Evolutionary conservation across 1,140 invertebrate genomes (phyloP), one percentile per base, ranked within the genome.

Genomic region (Carposina sasakii): DNA sequence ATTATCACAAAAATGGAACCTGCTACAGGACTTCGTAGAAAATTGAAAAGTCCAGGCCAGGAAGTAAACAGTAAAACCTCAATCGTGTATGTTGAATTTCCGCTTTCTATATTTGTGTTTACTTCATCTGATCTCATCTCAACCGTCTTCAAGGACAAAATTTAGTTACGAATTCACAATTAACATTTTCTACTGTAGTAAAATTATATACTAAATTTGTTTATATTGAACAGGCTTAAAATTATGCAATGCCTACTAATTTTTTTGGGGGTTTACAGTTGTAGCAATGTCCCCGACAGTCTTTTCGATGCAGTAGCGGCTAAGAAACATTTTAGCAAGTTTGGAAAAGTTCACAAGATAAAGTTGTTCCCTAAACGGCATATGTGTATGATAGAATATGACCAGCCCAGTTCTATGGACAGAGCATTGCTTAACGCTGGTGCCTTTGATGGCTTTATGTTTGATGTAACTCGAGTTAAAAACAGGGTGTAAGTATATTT

Each of bases 261-360:
- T n/a, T n/a, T n/a, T n/a, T n/a, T n/a, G n/a, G n/a, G n/a, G n/a
- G n/a, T 21, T 73, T 68, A 12, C 47, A 90, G 89, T 37, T 92
- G 91, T 57, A 74, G 83, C 8, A 83, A 90, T 59, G 90, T 92
- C 20, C 91, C 91, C 1, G 87, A 89, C 46, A 60, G 79, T 3
- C 81, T 93, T 30, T 87, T 92, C n/a, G 75, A 89, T 55, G 86
- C 88, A 59, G 67, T 73, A 42, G 67, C 86, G 36, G 91, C 90
- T 2, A 90, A 89, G 50, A 83, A 87, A 41, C 89, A 92, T 62
- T 93, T 92, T 48, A 74, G 83, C 6, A 87, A 89, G 47, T 93
- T 89, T 70, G 91, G 91, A 0, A 82, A 73, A 26, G 85, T 91
- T 12, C 72, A 85, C 1, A 88, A 87, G 51, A 89, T 92, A 31